These are phyloP conservation scores for Gephyroberyx darwinii DNA, from an alignment of 2,797 vertebrate genomes.

Conservation along the genomic window DNA sequence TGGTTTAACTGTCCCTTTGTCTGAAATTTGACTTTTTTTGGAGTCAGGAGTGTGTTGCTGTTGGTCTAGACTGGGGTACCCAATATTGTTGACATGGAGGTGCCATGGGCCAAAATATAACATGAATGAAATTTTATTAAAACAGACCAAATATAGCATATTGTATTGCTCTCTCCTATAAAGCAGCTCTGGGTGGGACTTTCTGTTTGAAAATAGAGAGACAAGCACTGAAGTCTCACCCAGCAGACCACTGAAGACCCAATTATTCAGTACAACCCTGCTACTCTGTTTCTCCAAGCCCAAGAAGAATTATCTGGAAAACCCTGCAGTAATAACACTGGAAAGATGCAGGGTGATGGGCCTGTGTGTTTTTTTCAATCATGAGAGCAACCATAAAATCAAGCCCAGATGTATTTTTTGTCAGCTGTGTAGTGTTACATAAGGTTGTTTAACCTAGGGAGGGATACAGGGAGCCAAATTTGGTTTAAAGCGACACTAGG, in stretches of 20 bases:
- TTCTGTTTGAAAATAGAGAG: too few species aligned
- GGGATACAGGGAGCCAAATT: neutral
- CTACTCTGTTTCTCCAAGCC: neutral
- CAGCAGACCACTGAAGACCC: too few species aligned
- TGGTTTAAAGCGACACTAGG: too few species aligned
- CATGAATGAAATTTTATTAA: too few species aligned
- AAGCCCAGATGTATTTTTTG: constrained; percentile 14
- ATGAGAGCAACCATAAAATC: neutral
- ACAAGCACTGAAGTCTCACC: too few species aligned
- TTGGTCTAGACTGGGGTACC: neutral
- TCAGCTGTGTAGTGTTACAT: constrained; percentile 1
- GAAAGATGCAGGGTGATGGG: neutral
- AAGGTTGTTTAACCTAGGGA: neutral
- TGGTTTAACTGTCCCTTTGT: constrained; percentile 14
- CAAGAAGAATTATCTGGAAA: neutral
- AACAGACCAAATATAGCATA: too few species aligned
- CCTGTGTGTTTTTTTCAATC: neutral
- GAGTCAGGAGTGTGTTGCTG: neutral
- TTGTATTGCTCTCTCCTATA: too few species aligned
- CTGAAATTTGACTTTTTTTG: neutral
- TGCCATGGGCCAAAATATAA: too few species aligned
- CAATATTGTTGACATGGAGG: neutral
- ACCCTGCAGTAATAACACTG: neutral
- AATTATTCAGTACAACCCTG: neutral
- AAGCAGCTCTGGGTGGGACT: too few species aligned